Evolutionary conservation across 2,797 vertebrate species (phyloP), one percentile per base, ranked within the genome.

Genomic region (Phataginus tetradactyla): DNA sequence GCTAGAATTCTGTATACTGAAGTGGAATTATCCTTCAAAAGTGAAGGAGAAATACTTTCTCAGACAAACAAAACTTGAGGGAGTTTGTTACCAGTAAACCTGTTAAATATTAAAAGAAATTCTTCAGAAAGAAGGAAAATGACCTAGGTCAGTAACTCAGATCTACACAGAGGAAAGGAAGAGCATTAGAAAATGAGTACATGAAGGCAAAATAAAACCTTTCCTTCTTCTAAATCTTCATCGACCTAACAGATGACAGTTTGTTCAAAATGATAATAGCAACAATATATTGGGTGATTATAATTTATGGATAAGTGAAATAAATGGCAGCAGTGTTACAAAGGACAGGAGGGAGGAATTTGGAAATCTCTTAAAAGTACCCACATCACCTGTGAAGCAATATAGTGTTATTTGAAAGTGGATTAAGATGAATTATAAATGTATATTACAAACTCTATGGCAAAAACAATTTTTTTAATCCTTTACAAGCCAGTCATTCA

Each of bases 1-100:
- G 9, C 18, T 90, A 91, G 39, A 91, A 51, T 88, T 88, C 68
- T 75, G 12, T 34, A 69, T 59, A 59, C 37, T 86, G 29, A 87
- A 68, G 21, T 75, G 57, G 94, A 92, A 71, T 81, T 79, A 57
- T 57, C 37, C 29, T 89, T 94, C 79, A 39, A 77, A 57, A 63
- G 25, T 57, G 14, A 75, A 18, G 14, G 14, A 77, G 45, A 63
- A 71, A 92, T 77, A 71, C 34, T 86, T 85, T 42, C 53, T 79
- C 78, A 89, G 64, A 37, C 25, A 85, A 90, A 83, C 25, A 69
- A 90, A 83, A 77, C 20, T 12, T 79, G 53, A 69, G 14, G 42
- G n/a, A 69, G n/a, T 61, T 37, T 78, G n/a, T 69, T n/a, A 59
- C 74, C 42, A 72, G 20, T n/a, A 53, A 87, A 53, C 11, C 11